Evolutionary conservation across 1,140 invertebrate species (phyloP), one percentile per base, ranked within the genome.

Genomic region (Calycopis cecrops): DNA sequence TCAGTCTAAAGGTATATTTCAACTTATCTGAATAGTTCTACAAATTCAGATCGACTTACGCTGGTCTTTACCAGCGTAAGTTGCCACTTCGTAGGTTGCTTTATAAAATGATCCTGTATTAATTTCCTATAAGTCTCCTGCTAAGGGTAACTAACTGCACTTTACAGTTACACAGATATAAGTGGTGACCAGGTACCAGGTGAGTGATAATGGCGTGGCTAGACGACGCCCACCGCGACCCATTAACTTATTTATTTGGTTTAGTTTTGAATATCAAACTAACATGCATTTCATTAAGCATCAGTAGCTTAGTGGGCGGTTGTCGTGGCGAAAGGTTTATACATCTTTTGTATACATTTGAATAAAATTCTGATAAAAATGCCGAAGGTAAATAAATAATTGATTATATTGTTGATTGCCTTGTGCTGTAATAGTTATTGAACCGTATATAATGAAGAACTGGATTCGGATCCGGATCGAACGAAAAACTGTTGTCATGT

Each of bases 211-310:
- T 44, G 16, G 17, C 40, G 11, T 12, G 8, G n/a, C n/a, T 11
- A n/a, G 9, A 11, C 38, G 38, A 40, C 38, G n/a, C 38, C 38
- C 14, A 40, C 38, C n/a, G 9, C 38, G 38, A 40, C 38, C 38
- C 12, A 40, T 7, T 9, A n/a, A 37, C 35, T 37, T n/a, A 37
- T n/a, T 4, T 10, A 37, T 4, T 37, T 37, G 35, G 35, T 4
- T 4, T 9, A 37, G n/a, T n/a, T 10, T 37, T 10, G n/a, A 10
- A 37, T 37, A 9, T 37, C 11, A 37, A 37, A 9, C 11, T 37
- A 10, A 37, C 9, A n/a, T 37, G n/a, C 9, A 9, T n/a, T 10
- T 10, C 2, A 37, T 37, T 10, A 37, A 37, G 3, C 9, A 8
- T n/a, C 11, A 37, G n/a, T 10, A 37, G 35, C 11, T 37, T 3